Evolutionary conservation across 1,140 invertebrate species (phyloP).

Genomic region (Magallana gigas): DNA sequence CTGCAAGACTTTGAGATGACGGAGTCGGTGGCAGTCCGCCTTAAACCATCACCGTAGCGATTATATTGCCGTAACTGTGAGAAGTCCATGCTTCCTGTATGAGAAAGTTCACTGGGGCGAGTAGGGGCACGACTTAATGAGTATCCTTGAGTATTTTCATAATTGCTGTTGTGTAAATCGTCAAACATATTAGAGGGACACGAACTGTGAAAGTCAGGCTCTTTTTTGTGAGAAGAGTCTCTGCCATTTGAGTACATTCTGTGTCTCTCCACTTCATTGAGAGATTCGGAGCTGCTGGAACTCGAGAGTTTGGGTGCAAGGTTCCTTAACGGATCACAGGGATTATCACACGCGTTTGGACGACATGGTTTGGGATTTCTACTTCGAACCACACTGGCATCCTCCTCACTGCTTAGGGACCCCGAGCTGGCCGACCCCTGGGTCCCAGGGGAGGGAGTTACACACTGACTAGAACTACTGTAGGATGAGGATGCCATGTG

Average conservation of each 20-base stretch:
- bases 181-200: slow-evolving; percentile 62
- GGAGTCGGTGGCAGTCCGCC: slow-evolving; percentile 74
- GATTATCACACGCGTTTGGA: slow-evolving; percentile 42
- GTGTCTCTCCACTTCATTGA: slow-evolving; percentile 54
- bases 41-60: slow-evolving; percentile 64
- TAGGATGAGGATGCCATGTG: slow-evolving; percentile 52
- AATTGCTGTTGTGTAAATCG: slow-evolving; percentile 55
- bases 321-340: slow-evolving; percentile 66
- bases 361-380: slow-evolving; percentile 59
- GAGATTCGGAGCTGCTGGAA: slow-evolving; percentile 70
- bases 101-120: slow-evolving; percentile 68
- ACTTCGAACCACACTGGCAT: slow-evolving; percentile 62
- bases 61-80: slow-evolving; percentile 55
- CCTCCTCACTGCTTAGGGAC: slow-evolving; percentile 68
- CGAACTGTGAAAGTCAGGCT: slow-evolving; percentile 59
- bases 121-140: slow-evolving; percentile 62
- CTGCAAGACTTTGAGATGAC: slow-evolving; percentile 66
- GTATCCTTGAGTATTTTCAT: slow-evolving; percentile 52
- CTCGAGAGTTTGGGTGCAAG: slow-evolving; percentile 72
- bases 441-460: slow-evolving; percentile 56
- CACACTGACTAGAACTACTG: slow-evolving; percentile 60
- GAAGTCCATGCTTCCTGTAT: slow-evolving; percentile 72
- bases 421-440: slow-evolving; percentile 65
- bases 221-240: slow-evolving; percentile 34
- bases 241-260: slow-evolving; percentile 42